Conservation (phyloP, 2,888 invertebrate species). For the Oligia strigilis region DNA sequence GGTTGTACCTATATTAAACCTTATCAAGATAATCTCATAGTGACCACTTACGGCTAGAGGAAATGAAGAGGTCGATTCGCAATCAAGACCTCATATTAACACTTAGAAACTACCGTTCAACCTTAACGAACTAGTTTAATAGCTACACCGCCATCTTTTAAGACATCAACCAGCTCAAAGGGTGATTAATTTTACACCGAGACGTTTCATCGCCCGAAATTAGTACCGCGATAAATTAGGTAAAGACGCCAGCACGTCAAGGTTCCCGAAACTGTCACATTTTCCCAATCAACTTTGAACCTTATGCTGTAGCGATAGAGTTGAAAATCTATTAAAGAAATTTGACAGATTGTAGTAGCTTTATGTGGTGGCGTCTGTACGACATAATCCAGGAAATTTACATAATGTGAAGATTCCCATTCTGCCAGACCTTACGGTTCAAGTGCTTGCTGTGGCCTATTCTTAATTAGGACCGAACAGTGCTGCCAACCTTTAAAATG, state of each 20-base stretch:
- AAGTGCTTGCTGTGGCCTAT: conserved; percentile 68
- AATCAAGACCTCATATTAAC: conserved; percentile 54
- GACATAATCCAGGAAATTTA: conserved; percentile 72
- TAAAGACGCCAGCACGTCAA: not conserved
- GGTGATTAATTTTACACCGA: conserved; percentile 58
- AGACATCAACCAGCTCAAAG: conserved; percentile 40
- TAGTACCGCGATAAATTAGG: conserved; percentile 71
- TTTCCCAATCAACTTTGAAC: too few relatives aligned
- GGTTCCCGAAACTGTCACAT: too few relatives aligned
- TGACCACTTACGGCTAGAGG: conserved; percentile 26
- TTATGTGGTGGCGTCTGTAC: conserved; percentile 7
- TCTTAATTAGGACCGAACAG: conserved; percentile 72
- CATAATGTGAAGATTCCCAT: conserved; percentile 76
- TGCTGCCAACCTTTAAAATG: conserved; percentile 55
- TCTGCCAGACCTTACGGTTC: conserved; percentile 68
- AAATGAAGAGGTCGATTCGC: conserved; percentile 42
- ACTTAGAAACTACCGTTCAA: conserved; percentile 45
- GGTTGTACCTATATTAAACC: not conserved
- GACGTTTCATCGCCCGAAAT: conserved; percentile 63
- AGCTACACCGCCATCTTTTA: conserved; percentile 8
- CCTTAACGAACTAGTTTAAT: conserved; percentile 34
- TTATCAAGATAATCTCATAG: conserved; percentile 8
- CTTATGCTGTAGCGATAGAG: too few relatives aligned
- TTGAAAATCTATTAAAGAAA: too few relatives aligned
- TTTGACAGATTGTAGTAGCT: too few relatives aligned